phyloP scores from a whole-genome alignment of 2,888 invertebrate genomes.

The Cataglyphis rosenhaueri region DNA sequence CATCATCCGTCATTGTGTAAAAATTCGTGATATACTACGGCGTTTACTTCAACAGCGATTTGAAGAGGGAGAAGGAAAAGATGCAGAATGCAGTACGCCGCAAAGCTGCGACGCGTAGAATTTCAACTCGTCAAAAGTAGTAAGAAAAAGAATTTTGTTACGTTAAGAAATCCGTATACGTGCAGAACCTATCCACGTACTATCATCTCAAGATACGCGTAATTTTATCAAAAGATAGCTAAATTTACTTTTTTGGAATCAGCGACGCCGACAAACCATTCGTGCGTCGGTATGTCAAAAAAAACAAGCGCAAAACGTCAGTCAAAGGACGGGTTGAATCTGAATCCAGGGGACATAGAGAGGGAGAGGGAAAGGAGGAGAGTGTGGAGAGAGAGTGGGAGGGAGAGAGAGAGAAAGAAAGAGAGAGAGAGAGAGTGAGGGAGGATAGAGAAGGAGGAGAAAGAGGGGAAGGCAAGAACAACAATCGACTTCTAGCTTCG shows the following conservation, averaged over 20 bases:
- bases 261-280: background rate
- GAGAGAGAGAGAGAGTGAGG: no score
- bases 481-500: constrained; percentile 76
- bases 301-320: background rate
- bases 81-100: background rate
- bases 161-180: background rate
- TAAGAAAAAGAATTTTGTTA: background rate
- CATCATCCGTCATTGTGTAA: constrained; percentile 73
- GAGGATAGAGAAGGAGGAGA: no score
- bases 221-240: background rate
- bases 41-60: constrained; percentile 38
- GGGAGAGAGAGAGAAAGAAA: no score
- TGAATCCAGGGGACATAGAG: no score
- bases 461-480: constrained; percentile 19
- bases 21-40: constrained; percentile 19
- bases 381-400: no score
- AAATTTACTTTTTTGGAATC: background rate
- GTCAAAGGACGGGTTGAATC: background rate
- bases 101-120: background rate
- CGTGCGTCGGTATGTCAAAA: background rate
- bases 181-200: constrained; percentile 5
- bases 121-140: background rate
- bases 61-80: background rate
- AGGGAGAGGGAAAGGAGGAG: no score
- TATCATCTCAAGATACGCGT: background rate